These are phyloP conservation scores for Passer domesticus DNA, from an alignment of 2,113 vertebrate species.

Conservation along the genomic window DNA sequence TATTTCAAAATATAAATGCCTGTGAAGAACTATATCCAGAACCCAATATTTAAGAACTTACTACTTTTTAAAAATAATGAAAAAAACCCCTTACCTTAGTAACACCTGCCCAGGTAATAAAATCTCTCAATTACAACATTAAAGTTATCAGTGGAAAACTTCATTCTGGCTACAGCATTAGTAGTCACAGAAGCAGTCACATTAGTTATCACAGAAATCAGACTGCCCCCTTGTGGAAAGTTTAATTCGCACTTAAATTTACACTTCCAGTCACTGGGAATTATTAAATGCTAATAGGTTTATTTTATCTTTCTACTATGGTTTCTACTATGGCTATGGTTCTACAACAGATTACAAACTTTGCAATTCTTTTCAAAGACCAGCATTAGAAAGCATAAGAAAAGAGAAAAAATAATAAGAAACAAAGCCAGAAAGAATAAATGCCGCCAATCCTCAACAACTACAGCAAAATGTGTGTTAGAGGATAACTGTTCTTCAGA, in stretches of 20 bases:
- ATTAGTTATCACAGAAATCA: background rate
- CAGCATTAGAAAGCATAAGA: background rate
- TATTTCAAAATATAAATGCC: background rate
- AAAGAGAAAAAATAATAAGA: background rate
- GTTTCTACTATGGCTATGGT: no score
- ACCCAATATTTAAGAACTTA: background rate
- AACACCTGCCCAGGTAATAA: background rate
- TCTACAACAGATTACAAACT: background rate
- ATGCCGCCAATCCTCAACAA: fast-evolving
- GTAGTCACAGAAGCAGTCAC: background rate
- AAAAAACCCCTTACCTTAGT: background rate
- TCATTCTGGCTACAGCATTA: background rate
- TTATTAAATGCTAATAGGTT: background rate
- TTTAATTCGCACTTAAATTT: background rate
- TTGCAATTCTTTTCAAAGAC: background rate
- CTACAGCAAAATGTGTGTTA: background rate
- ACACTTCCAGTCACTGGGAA: background rate
- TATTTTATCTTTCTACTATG: background rate
- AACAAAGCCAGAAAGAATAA: background rate
- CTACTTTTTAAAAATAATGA: background rate
- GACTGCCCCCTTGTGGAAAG: slow-evolving; percentile 37
- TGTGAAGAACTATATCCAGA: background rate
- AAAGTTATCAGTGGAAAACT: background rate
- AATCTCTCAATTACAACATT: background rate
- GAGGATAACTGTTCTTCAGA: background rate